phyloP scores from a whole-genome alignment of 2,113 vertebrate species.

The Colistium nudipinnis region DNA sequence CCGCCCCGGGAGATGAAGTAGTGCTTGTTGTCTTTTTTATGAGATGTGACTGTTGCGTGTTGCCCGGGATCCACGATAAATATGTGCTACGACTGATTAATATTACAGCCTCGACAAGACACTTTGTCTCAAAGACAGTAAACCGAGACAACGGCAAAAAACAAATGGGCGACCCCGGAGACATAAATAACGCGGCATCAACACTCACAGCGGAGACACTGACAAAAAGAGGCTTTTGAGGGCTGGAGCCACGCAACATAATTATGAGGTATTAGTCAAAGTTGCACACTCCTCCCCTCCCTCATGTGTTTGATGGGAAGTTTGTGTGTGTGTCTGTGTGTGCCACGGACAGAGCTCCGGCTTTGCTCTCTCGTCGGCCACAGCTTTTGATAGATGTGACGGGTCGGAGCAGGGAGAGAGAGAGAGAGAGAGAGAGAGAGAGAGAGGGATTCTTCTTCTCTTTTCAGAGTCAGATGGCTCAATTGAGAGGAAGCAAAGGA shows the following conservation, averaged over 20 bases:
- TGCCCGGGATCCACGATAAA: constrained; percentile 31
- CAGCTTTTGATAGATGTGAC: constrained; percentile 61
- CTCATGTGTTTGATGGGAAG: constrained; percentile 17
- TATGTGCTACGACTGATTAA: constrained; percentile 43
- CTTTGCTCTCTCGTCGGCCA: constrained; percentile 50
- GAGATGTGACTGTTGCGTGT: constrained; percentile 1
- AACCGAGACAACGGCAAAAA: constrained; percentile 45
- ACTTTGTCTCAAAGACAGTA: constrained; percentile 54
- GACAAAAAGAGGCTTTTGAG: constrained; percentile 53
- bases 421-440: constrained; percentile 48
- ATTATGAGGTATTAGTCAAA: constrained; percentile 69
- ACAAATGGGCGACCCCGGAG: constrained; percentile 47
- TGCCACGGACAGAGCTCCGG: constrained; percentile 25
- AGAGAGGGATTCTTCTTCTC: constrained; percentile 48
- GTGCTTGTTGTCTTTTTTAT: constrained; percentile 6
- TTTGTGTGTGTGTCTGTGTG: constrained; percentile 23
- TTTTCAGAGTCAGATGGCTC: constrained; percentile 56
- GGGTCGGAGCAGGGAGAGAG: constrained; percentile 37
- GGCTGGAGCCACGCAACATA: constrained; percentile 37
- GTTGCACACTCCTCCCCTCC: constrained; percentile 18
- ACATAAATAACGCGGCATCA: constrained; percentile 64
- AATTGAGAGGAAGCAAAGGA: constrained; percentile 48
- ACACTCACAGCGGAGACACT: constrained; percentile 56
- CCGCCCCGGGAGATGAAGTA: constrained; percentile 11
- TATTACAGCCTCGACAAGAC: constrained; percentile 39